These are phyloP conservation scores for Calephelis nemesis DNA, from an alignment of 1,140 invertebrate genomes.

Conservation along the genomic window DNA sequence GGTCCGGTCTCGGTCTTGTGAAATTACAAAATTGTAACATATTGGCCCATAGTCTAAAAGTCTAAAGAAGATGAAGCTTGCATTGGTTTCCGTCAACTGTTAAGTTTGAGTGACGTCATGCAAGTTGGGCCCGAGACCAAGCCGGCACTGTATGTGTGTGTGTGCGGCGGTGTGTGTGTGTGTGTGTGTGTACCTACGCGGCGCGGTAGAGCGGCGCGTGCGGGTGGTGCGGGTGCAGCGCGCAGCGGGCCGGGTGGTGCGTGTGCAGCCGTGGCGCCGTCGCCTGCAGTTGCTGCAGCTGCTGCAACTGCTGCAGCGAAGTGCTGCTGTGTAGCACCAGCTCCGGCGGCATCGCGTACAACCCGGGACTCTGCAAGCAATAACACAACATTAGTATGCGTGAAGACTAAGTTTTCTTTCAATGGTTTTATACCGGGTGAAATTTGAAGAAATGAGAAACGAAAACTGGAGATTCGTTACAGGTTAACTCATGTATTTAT, in stretches of 20 bases:
- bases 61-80: too few relatives aligned
- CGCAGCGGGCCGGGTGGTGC: constrained; percentile 46
- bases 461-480: too few relatives aligned
- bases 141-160: constrained; percentile 6
- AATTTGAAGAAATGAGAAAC: too few relatives aligned
- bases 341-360: constrained; percentile 74
- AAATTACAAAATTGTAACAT: too few relatives aligned
- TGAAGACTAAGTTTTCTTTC: not conserved
- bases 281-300: constrained; percentile 64
- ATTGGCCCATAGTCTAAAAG: too few relatives aligned
- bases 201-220: constrained; percentile 41
- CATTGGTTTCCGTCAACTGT: too few relatives aligned
- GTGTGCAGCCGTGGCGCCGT: constrained; percentile 64
- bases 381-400: not conserved
- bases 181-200: constrained; percentile 30
- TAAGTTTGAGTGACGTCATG: too few relatives aligned
- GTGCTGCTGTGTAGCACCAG: constrained; percentile 61
- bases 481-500: too few relatives aligned
- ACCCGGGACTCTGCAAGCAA: constrained; percentile 52
- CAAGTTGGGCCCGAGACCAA: too few relatives aligned
- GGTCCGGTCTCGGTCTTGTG: too few relatives aligned
- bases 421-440: not conserved
- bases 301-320: constrained; percentile 40
- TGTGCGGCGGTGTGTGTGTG: constrained; percentile 28
- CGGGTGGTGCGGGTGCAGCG: constrained; percentile 28